Evolutionary conservation across 2,888 invertebrate genomes (phyloP).

Genomic region (Synergus itoensis): DNA sequence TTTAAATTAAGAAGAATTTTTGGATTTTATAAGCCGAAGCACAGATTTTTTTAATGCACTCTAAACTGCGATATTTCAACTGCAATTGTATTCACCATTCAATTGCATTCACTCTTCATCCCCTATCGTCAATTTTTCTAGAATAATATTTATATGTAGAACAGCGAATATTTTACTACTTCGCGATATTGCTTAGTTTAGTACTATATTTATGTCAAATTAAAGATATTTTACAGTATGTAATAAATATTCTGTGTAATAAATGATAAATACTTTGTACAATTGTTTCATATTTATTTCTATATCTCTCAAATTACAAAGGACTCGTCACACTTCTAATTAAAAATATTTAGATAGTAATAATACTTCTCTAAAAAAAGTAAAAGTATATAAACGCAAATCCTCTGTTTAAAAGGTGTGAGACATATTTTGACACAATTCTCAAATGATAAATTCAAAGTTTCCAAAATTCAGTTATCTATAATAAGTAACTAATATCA

Average conservation of each 20-base stretch:
- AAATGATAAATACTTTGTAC: constrained; percentile 54
- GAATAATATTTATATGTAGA: constrained; percentile 47
- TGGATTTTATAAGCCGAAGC: neutral
- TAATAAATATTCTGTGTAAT: constrained; percentile 49
- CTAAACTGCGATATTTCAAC: no score
- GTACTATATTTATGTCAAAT: constrained; percentile 41
- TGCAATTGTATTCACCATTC: neutral
- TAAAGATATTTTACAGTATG: constrained; percentile 42
- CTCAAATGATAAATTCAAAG: neutral
- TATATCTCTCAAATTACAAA: neutral
- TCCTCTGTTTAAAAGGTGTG: neutral
- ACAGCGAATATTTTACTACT: neutral
- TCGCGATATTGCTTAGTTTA: constrained; percentile 1
- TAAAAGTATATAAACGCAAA: neutral
- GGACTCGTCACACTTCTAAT: neutral
- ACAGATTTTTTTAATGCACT: neutral
- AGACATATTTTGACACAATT: neutral
- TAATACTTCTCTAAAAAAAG: neutral
- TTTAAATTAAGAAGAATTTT: no score
- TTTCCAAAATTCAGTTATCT: neutral
- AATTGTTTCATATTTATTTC: constrained; percentile 30
- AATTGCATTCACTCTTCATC: constrained; percentile 1
- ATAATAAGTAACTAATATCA: no score
- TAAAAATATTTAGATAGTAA: constrained; percentile 3
- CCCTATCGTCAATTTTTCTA: constrained; percentile 9